Evolutionary conservation across 2,797 vertebrate species (phyloP), one percentile per base, ranked within the genome.

Genomic region (Pseudochromis fuscus): DNA sequence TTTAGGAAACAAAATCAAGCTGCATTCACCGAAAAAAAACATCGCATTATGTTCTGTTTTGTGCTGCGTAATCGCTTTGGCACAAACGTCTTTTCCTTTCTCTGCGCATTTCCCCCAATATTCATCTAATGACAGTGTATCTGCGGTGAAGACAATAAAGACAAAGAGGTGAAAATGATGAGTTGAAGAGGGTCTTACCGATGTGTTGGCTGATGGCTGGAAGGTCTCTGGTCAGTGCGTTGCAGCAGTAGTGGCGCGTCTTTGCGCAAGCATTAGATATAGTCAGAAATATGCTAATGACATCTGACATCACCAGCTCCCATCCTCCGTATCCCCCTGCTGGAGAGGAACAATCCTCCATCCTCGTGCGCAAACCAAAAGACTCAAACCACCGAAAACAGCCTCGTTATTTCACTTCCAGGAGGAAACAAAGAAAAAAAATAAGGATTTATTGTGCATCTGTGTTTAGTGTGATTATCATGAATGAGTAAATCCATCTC

Each of bases 281-380:
- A 95, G 79, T 81, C 83, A 18, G 67, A 81, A 52, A 90, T 90
- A 88, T 94, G 92, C 87, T 95, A 93, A 94, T 93, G 81, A 88
- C 84, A 19, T 71, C 66, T 92, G 93, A 94, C 94, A 89, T 94
- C 93, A 94, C 74, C 68, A 13, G 52, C 4, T 35, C 60, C 52
- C 58, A 4, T 23, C 59, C 67, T 45, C 49, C 12, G 1, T 1
- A 0, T 10, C 73, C 85, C 76, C 74, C 87, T 88, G 71, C 63
- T 72, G 91, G 88, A 27, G 4, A 66, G 10, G 15, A 40, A 40
- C 40, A 40, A 16, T 1, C 53, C 38, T 31, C 4, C 79, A 31
- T 3, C 21, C 42, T 40, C 15, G 5, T 3, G 13, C 16, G 25
- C 4, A 21, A 27, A 30, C 3, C 13, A 19, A 24, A n/a, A 46